phyloP scores from a whole-genome alignment of 1,140 invertebrate genomes.

The Sycophila sp. region DNA sequence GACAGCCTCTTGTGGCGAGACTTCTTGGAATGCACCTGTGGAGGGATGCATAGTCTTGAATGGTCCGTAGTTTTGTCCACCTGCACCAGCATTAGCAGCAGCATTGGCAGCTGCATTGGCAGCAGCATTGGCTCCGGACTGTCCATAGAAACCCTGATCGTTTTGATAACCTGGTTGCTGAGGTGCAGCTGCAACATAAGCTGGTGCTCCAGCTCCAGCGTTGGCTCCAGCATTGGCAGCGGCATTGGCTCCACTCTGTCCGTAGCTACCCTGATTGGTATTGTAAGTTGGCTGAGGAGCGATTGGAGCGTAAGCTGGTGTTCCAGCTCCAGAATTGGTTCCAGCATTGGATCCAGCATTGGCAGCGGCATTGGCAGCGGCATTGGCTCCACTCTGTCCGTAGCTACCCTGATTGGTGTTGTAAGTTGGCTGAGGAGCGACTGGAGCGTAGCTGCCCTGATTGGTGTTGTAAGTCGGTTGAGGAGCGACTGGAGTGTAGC shows the following conservation, averaged over 20 bases:
- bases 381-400: conserved; percentile 17
- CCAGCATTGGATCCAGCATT: conserved; percentile 17
- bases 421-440: neutral
- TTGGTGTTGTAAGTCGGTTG: neutral
- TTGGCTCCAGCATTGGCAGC: conserved; percentile 5
- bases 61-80: conserved; percentile 1
- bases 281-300: no score
- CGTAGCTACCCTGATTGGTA: no score
- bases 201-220: neutral
- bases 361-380: conserved; percentile 14
- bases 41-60: neutral
- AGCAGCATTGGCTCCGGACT: neutral
- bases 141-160: neutral
- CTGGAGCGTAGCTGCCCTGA: neutral
- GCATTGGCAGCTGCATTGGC: conserved; percentile 2
- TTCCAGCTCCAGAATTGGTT: neutral
- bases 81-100: neutral
- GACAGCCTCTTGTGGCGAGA: no score
- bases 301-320: no score
- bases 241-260: conserved; percentile 19
- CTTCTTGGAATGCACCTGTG: neutral
- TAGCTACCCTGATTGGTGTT: neutral
- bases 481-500: neutral
- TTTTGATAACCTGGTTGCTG: neutral
- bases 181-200: neutral